These are phyloP conservation scores for Buathra laborator DNA, from an alignment of 2,888 invertebrate genomes.

Conservation along the genomic window DNA sequence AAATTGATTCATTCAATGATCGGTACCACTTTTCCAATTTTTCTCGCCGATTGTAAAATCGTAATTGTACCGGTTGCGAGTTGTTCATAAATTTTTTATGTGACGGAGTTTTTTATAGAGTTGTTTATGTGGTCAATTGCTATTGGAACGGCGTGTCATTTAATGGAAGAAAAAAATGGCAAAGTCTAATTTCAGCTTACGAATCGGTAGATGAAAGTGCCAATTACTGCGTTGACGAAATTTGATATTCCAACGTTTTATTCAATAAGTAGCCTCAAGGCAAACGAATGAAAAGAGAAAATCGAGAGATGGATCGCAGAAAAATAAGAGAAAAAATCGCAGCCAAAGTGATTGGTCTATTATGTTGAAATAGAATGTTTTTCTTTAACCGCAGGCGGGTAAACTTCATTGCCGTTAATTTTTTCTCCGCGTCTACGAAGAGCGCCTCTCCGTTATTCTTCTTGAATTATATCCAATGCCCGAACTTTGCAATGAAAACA, in stretches of 20 bases:
- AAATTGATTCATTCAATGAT: background rate
- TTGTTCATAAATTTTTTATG: too few species aligned
- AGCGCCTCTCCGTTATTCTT: background rate
- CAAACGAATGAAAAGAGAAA: conserved; percentile 6
- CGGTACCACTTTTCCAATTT: background rate
- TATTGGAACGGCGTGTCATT: too few species aligned
- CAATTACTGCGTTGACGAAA: too few species aligned
- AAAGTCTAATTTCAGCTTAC: too few species aligned
- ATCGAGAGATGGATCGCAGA: background rate
- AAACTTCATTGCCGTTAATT: conserved; percentile 35
- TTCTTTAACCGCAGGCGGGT: conserved; percentile 48
- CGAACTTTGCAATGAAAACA: conserved; percentile 9
- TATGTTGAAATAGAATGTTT: conserved; percentile 52
- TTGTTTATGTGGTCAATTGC: too few species aligned
- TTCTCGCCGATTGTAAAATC: too few species aligned
- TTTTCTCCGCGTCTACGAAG: background rate
- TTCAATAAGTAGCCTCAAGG: background rate
- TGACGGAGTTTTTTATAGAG: too few species aligned
- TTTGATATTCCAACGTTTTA: too few species aligned
- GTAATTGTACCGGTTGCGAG: too few species aligned
- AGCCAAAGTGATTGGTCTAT: conserved; percentile 59
- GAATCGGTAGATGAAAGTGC: too few species aligned
- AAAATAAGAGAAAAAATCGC: conserved; percentile 17
- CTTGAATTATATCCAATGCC: background rate
- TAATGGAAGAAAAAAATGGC: too few species aligned